phyloP scores from a whole-genome alignment of 1,140 invertebrate species.

The Meteorus sp. region DNA sequence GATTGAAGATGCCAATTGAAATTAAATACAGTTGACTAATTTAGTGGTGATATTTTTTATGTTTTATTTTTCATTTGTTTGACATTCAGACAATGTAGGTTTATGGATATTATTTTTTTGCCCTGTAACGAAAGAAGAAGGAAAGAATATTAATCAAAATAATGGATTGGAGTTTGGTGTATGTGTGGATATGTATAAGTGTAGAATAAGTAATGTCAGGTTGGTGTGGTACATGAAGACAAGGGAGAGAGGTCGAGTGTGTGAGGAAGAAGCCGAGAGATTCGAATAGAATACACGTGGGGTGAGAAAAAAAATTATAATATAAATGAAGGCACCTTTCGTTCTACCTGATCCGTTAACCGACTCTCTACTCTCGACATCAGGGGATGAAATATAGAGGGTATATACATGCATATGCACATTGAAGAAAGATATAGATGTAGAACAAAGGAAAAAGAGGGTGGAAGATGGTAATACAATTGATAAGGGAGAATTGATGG shows the following conservation, averaged over 20 bases:
- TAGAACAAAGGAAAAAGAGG: not conserved
- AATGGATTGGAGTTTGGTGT: too few relatives aligned
- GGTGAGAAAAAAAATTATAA: conserved; percentile 36
- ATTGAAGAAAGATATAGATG: not conserved
- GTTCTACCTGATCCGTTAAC: conserved; percentile 31
- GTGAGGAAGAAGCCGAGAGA: not conserved
- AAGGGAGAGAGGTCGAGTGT: not conserved
- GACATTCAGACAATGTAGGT: too few relatives aligned
- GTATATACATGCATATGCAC: not conserved
- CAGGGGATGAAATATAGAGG: not conserved
- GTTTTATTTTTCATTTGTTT: too few relatives aligned
- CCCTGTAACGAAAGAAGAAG: not conserved
- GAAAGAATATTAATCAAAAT: too few relatives aligned
- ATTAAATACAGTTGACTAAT: too few relatives aligned
- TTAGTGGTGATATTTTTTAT: too few relatives aligned
- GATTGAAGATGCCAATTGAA: too few relatives aligned
- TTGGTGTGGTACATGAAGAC: conserved; percentile 35
- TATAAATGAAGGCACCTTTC: conserved; percentile 42
- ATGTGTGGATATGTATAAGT: too few relatives aligned
- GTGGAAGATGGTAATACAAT: not conserved
- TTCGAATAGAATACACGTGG: not conserved
- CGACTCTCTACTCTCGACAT: conserved; percentile 14
- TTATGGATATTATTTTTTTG: too few relatives aligned
- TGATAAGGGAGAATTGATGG: conserved; percentile 34
- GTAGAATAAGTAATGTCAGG: conserved; percentile 24